Base-by-base conservation (phyloP, 92 coral and sea anemone species). In the Palythoa grandiflora region DNA sequence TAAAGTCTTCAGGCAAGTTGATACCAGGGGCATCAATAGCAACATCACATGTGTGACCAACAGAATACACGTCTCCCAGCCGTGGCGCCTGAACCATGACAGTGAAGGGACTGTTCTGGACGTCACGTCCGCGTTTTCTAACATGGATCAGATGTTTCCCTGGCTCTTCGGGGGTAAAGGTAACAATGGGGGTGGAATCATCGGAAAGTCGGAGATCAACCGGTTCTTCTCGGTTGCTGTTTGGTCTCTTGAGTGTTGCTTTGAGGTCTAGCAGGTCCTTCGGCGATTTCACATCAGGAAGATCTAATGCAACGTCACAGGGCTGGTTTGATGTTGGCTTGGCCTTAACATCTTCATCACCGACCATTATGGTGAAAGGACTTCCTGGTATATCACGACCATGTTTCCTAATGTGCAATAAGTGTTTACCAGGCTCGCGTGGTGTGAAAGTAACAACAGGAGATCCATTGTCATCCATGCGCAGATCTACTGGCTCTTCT, bases 71-170 rank as follows among this genome's bases (percentile, higher is more conserved):
- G 87, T 97, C 99, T 11, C 99, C 99, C 1, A 95, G 86, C 40
- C 99, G 94, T 48, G 96, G 99, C 2, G 99, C 96, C 77, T 97
- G 98, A 55, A 97, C 99, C 97, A 97, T 92, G 63, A 97, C 97
- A 37, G 98, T 92, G 91, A 97, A 97, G 13, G 99, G 99, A 83
- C 99, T 97, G 92, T 97, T 97, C 88, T 95, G 92, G 44, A 97
- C 98, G 54, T 97, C 97, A 14, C 87, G 93, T 4, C 94, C 95
- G 38, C 84, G 75, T 77, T 94, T 95, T 90, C 93, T 92, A 59
- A 97, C 92, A 89, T 95, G 94, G 93, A 97, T 94, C 57, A 97
- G 75, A 47, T 97, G 98, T 89, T 97, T 96, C 50, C 99, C 99
- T 9, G 99, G 99, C 60, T 95, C 99, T 39, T 94, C 89, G 0